A percentile compares a stretch with the other conserved stretches of the same genome.
These are phyloP conservation scores for Xestia sexstrigata DNA, from an alignment of 2,888 invertebrate genomes.

Conservation along the genomic window DNA sequence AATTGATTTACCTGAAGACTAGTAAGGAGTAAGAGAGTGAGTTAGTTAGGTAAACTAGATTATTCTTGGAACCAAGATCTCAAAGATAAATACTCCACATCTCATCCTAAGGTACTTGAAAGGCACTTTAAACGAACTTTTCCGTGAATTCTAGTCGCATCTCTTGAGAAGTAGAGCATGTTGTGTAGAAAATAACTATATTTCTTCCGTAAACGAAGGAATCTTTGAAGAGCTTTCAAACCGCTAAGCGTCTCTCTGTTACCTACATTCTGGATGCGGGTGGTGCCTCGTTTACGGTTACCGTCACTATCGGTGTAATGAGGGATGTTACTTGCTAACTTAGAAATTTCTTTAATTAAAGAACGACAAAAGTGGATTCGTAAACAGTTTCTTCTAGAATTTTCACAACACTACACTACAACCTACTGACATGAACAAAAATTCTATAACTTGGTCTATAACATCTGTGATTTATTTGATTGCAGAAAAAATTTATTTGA, in stretches of 20 bases:
- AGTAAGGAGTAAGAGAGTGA: too few species aligned
- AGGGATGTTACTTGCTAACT: background rate
- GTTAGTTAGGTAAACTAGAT: background rate
- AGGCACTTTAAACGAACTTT: slow-evolving; percentile 24
- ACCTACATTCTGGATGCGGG: slow-evolving; percentile 57
- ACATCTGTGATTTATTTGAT: background rate
- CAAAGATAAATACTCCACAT: slow-evolving; percentile 13
- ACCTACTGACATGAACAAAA: background rate
- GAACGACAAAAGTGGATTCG: background rate
- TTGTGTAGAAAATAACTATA: slow-evolving; percentile 52
- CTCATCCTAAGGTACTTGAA: slow-evolving; percentile 2
- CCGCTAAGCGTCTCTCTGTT: slow-evolving; percentile 58
- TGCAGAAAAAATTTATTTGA: background rate
- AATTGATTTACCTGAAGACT: background rate
- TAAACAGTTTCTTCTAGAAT: background rate
- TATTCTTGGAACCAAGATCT: slow-evolving; percentile 20
- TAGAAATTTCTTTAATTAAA: background rate
- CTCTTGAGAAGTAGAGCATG: slow-evolving; percentile 42
- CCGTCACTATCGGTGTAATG: background rate
- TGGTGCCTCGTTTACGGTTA: slow-evolving; percentile 39
- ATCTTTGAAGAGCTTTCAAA: slow-evolving; percentile 67
- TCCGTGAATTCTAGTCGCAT: slow-evolving; percentile 28
- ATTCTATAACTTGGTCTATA: background rate
- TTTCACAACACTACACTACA: background rate
- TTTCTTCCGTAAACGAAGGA: slow-evolving; percentile 60